Conservation (phyloP, 2,797 vertebrate species). For the Sphenodon punctatus region DNA sequence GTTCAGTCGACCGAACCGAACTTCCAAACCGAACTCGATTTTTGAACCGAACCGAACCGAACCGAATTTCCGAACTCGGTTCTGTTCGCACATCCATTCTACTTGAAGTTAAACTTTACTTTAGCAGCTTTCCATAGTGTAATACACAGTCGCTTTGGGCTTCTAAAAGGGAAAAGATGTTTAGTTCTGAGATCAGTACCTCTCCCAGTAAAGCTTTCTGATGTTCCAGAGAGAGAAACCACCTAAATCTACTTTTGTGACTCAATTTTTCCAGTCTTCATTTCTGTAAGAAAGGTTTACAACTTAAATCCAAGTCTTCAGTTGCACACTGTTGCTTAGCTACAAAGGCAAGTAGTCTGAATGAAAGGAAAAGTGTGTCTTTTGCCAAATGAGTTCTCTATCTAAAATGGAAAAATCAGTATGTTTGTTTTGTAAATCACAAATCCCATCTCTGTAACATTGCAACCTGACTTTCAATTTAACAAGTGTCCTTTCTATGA, state of each 20-base stretch:
- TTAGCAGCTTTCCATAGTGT: neutral
- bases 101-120: no score
- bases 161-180: neutral
- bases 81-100: no score
- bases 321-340: constrained; percentile 55
- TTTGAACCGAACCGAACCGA: no score
- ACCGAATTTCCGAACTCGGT: no score
- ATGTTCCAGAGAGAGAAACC: neutral
- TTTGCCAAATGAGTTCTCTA: neutral
- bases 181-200: neutral
- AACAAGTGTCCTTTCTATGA: accelerated
- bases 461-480: neutral
- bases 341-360: constrained; percentile 3
- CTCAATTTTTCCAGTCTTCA: neutral
- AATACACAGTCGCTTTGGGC: neutral
- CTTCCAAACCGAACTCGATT: no score
- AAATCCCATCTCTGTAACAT: neutral
- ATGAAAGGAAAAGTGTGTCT: neutral
- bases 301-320: neutral
- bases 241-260: neutral
- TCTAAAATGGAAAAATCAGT: neutral
- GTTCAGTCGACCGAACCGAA: no score
- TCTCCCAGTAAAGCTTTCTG: neutral
- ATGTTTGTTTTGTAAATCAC: neutral
- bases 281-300: neutral